Evolutionary conservation across 2,113 vertebrate genomes (phyloP).

Genomic region (Cygnus buccinator): DNA sequence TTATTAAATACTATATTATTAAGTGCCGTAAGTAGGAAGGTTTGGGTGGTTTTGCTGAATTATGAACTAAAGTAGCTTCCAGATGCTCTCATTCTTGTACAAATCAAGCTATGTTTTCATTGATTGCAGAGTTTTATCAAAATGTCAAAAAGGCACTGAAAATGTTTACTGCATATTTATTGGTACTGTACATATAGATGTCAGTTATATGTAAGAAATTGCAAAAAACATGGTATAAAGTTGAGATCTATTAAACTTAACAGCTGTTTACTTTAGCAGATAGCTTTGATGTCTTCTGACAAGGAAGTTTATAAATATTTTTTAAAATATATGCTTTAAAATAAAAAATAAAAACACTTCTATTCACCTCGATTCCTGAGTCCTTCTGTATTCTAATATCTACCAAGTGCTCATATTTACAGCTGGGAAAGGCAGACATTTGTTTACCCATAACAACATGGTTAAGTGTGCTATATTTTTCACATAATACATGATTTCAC

Average conservation of each 20-base stretch:
- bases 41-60: neutral
- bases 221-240: neutral
- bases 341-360: conserved; percentile 21
- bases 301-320: neutral
- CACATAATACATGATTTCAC: neutral
- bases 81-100: neutral
- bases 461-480: too few relatives aligned
- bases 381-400: neutral
- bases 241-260: neutral
- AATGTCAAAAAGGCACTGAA: conserved; percentile 30
- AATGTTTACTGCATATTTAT: conserved; percentile 58
- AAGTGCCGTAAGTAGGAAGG: neutral
- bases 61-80: neutral
- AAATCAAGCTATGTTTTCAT: neutral
- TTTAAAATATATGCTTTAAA: neutral
- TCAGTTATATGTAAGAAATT: neutral
- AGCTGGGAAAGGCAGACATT: neutral
- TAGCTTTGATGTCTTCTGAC: neutral
- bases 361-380: neutral
- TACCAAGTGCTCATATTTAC: neutral
- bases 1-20: neutral
- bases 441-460: neutral
- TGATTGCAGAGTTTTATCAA: conserved; percentile 46
- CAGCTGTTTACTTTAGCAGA: neutral
- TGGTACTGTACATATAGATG: conserved; percentile 15